These are phyloP conservation scores for Thalassarche chlororhynchos DNA, from an alignment of 2,113 vertebrate species.

Conservation along the genomic window DNA sequence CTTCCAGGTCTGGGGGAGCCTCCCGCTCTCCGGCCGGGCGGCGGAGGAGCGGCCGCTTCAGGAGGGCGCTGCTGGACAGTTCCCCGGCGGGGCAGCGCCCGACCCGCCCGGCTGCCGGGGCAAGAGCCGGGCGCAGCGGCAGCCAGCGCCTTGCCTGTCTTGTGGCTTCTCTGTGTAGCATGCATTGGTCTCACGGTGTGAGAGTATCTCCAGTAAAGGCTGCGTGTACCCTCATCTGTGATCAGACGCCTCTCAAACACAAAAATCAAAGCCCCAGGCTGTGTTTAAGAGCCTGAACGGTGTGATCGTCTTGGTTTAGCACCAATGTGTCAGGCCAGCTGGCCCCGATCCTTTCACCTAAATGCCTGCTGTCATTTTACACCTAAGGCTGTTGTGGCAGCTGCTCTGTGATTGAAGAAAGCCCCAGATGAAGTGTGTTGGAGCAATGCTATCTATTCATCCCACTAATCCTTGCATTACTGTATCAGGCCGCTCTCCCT, in stretches of 20 bases:
- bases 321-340: neutral
- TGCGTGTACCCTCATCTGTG: neutral
- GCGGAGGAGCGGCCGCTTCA: neutral
- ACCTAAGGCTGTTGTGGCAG: neutral
- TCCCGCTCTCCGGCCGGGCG: neutral
- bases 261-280: neutral
- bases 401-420: neutral
- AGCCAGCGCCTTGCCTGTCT: neutral
- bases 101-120: neutral
- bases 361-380: neutral
- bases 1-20: neutral
- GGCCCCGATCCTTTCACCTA: neutral
- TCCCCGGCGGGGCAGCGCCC: neutral
- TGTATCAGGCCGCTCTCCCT: neutral
- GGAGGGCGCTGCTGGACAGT: neutral
- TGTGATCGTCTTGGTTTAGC: neutral
- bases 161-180: no score
- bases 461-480: neutral
- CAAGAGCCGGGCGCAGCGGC: neutral
- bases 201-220: neutral
- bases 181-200: fast-evolving
- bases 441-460: neutral
- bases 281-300: neutral
- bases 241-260: no score
- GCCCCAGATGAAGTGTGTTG: neutral